Base-by-base conservation (phyloP, 2,113 vertebrate species). In the Pelecanus crispus region DNA sequence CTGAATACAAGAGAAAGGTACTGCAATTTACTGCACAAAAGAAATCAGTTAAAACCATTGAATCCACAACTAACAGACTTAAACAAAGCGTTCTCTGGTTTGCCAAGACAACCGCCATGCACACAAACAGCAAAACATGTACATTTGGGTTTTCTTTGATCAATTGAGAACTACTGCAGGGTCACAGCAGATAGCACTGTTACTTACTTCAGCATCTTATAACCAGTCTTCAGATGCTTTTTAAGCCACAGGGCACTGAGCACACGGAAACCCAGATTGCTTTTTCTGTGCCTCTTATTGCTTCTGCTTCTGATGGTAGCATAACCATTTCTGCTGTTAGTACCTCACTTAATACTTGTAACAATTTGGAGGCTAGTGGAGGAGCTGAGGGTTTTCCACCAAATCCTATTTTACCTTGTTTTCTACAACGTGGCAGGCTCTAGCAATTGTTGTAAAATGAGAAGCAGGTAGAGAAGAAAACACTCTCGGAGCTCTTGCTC, bases 1-100 rank as follows among this genome's bases (percentile, higher is more conserved):
- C 68, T 81, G 79, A 96, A 90, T 63, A 78, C 45, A 88, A 90
- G 38, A 63, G 71, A 94, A 93, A 93, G 82, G 88, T 94, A 86
- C 56, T 88, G 75, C 62, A 86, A 88, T 81, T 90, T 86, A 59
- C 47, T 67, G 59, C 67, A 78, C 42, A 79, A 77, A 86, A 31
- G 56, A 65, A 85, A 68, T 79, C 65, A 75, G 40, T 72, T 85
- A 58, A 86, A 89, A 82, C 14, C 36, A 44, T 24, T 32, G 5
- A 91, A 86, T n/a, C 31, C 50, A 56, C 81, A 61, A 68, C 68
- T 49, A 94, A 84, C 22, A 49, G 36, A 59, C 72, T 79, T 45
- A 84, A 89, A 74, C 42, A 31, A 86, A 90, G 58, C 0, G 19
- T 55, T 38, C 25, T 84, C 25, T 65, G 38, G 24, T 68, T 92